phyloP scores from a whole-genome alignment of 1,140 invertebrate species.

The Belonocnema kinseyi region DNA sequence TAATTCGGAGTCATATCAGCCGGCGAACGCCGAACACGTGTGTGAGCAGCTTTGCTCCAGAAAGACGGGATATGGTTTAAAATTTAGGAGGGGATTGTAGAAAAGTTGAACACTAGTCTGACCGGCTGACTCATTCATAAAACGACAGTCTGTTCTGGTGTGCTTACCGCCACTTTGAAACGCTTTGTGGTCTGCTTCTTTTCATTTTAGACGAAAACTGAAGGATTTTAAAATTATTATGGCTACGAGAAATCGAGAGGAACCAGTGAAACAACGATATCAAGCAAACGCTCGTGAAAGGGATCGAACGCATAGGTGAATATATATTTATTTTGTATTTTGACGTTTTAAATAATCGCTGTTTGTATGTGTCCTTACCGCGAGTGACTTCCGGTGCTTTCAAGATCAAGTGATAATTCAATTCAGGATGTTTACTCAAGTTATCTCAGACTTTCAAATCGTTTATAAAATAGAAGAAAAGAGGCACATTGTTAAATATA shows the following conservation, averaged over 20 bases:
- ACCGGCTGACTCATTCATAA: slow-evolving; percentile 28
- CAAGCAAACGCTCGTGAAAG: slow-evolving; percentile 85
- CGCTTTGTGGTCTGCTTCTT: neutral
- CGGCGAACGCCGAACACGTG: slow-evolving; percentile 2
- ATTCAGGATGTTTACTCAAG: no score
- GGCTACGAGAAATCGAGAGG: slow-evolving; percentile 49
- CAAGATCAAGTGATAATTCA: neutral
- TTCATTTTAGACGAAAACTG: no score
- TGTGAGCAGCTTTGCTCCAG: slow-evolving; percentile 19
- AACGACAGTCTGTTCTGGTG: slow-evolving; percentile 9
- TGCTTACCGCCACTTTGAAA: neutral
- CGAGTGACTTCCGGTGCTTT: slow-evolving; percentile 16
- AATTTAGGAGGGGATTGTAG: neutral
- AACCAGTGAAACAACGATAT: slow-evolving; percentile 77
- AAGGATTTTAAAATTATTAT: slow-evolving; percentile 37
- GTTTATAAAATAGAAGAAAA: no score
- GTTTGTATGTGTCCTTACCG: neutral
- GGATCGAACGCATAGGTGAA: slow-evolving; percentile 85
- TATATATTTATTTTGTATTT: neutral
- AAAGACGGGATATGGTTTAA: neutral
- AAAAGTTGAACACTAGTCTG: slow-evolving; percentile 4
- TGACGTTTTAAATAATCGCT: neutral
- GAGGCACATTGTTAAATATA: no score
- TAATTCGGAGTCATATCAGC: slow-evolving; percentile 3
- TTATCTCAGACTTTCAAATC: no score